Conservation (phyloP, 1,140 invertebrate species). For the Acromyrmex echinatior region DNA sequence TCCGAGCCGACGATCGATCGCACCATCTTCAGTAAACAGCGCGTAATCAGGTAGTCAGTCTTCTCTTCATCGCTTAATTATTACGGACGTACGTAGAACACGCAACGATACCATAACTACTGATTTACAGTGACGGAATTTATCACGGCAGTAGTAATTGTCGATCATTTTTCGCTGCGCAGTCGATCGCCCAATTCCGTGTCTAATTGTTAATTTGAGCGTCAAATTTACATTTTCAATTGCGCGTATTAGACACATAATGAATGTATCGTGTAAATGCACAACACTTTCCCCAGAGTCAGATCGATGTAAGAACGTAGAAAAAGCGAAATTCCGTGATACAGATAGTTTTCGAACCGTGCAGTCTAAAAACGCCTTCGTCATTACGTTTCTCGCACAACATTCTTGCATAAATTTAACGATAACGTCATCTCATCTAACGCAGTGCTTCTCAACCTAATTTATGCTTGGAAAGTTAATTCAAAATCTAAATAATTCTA, state of each 20-base stretch:
- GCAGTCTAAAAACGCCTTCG: not conserved
- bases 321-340: constrained; percentile 40
- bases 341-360: constrained; percentile 10
- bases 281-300: not conserved
- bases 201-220: constrained; percentile 74
- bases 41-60: constrained; percentile 59
- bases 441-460: constrained; percentile 18
- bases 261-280: not conserved
- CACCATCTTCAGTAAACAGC: constrained; percentile 55
- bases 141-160: constrained; percentile 78
- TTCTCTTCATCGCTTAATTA: constrained; percentile 82
- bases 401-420: constrained; percentile 53
- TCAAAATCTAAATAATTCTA: not conserved
- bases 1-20: constrained; percentile 67
- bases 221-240: constrained; percentile 81
- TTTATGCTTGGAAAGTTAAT: not conserved
- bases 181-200: constrained; percentile 71
- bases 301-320: not conserved
- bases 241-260: constrained; percentile 55
- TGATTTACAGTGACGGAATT: constrained; percentile 79
- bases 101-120: constrained; percentile 75
- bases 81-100: constrained; percentile 73
- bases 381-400: constrained; percentile 21
- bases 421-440: constrained; percentile 22
- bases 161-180: constrained; percentile 80